Evolutionary conservation across 1,140 invertebrate species (phyloP), one percentile per base, ranked within the genome.

Genomic region (Drosophila subpulchrella): DNA sequence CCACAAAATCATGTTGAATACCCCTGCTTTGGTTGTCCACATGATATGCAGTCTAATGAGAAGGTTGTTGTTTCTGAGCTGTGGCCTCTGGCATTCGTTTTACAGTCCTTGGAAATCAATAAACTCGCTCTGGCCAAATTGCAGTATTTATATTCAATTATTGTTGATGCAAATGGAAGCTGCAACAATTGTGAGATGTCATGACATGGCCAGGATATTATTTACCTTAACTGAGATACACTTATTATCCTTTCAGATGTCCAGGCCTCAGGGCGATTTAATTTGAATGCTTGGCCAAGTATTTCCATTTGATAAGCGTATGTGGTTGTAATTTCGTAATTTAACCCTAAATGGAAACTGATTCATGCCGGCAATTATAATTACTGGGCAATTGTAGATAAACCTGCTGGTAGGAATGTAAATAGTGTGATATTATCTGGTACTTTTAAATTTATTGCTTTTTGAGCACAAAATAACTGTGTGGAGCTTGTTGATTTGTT

Each of bases 61-160:
- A 5, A n/a, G 20, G 3, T 48, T 44, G 42, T 47, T 65, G 42
- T 38, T 38, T 5, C 4, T 47, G 8, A 20, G 6, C 27, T 42
- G 4, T 42, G 30, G 30, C 65, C 65, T 66, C 10, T 67, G 65
- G 60, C 65, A 38, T n/a, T 30, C 12, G 60, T 7, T 13, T n/a
- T 32, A 34, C 34, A 50, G 13, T 65, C 41, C 13, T n/a, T 34
- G 24, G 17, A 15, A 65, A 50, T 41, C 36, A 42, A 30, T 61
- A 51, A 34, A 36, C 20, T 53, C 20, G 53, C 13, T 56, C 10
- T 32, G 36, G 13, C 24, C 27, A 42, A 51, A 27, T 42, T 42
- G 11, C n/a, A 24, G 56, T 51, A 36, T 67, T 67, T 42, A 17
- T 32, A 51, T 36, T 51, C 30, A 65, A 65, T 65, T 51, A 51